Base-by-base conservation (phyloP, 2,113 vertebrate genomes). In the Petroica traversi region DNA sequence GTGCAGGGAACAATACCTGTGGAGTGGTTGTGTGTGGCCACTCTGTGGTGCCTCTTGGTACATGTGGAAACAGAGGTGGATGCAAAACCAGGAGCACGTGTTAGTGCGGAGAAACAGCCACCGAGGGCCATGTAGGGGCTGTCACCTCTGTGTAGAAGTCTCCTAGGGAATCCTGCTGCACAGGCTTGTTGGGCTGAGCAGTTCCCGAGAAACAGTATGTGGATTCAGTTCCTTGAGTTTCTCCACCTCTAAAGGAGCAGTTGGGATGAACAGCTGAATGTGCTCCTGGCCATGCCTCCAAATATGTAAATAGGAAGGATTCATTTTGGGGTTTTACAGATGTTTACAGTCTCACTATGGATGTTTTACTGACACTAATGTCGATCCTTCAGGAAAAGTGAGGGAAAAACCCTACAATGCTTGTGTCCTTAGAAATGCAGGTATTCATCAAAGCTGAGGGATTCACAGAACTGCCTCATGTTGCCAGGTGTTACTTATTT, bases 261-360 rank as follows among this genome's bases (percentile, higher is more conserved):
- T 12, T 77, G 71, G 24, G 45, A 49, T 73, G 45, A 78, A 33
- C 2, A 61, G 40, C 14, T 59, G 22, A 72, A 46, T 0, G 1
- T 63, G 54, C 1, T 1, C 36, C 71, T 73, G 82, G 51, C 59
- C 4, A 1, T 67, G 45, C 15, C 5, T 23, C 2, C 0, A 20
- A 29, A 10, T 62, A 45, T 23, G 15, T 48, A 66, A 86, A 67
- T 71, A 41, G 2, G 43, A 80, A 67, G 33, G 51, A 46, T 93
- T 92, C 0, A n/a, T 66, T 84, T 57, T 28, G 72, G 81, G 76
- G 55, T 68, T 90, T 80, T 86, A 31, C 31, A 41, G 67, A 40
- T 68, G 36, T 80, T 93, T 91, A 38, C 46, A 55, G 61, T 59
- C 16, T 85, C 19, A 36, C 17, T 68, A 1, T 17, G 43, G 31